Evolutionary conservation across 2,888 invertebrate genomes (phyloP).

Genomic region (Mystacides longicornis): DNA sequence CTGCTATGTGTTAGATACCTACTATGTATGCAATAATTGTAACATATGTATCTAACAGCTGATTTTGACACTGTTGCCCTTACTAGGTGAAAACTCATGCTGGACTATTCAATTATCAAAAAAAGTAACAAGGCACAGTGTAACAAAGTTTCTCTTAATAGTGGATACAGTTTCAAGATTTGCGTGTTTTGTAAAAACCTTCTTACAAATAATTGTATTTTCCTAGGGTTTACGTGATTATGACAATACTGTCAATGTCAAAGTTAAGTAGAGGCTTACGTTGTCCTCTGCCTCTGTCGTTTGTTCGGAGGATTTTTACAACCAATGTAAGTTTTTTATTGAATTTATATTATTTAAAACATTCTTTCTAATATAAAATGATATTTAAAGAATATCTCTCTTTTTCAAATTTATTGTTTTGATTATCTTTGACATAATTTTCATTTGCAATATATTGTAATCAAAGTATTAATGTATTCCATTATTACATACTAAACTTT

Average conservation of each 20-base stretch:
- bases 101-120: background rate
- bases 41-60: background rate
- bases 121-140: background rate
- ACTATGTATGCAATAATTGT: too few species aligned
- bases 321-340: constrained; percentile 3
- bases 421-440: too few species aligned
- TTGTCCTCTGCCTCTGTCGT: background rate
- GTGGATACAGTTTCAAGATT: background rate
- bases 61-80: constrained; percentile 1
- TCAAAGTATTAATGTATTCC: too few species aligned
- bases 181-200: background rate
- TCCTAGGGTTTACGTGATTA: background rate
- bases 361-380: background rate
- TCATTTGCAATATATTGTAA: too few species aligned
- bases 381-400: too few species aligned
- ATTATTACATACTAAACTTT: too few species aligned
- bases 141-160: background rate
- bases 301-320: constrained; percentile 3
- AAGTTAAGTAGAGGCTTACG: background rate
- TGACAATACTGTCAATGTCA: background rate
- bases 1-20: too few species aligned
- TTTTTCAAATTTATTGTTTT: too few species aligned
- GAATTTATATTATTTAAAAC: background rate
- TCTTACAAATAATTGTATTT: background rate
- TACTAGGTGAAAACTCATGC: background rate